Conservation (phyloP, 2,113 vertebrate species). For the Orthonyx spaldingii region DNA sequence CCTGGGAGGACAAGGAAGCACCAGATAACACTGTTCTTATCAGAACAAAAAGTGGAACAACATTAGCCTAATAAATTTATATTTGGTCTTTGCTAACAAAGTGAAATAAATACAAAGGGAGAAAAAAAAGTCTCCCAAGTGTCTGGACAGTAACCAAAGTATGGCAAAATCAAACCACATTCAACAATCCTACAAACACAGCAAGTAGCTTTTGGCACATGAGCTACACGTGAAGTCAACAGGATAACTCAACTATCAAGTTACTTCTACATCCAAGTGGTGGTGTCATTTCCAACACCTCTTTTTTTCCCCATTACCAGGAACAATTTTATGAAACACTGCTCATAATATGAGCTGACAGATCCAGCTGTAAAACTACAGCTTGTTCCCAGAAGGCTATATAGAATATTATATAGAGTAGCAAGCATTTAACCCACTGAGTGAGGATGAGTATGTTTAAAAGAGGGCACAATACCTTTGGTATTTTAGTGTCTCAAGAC, state of each 20-base stretch:
- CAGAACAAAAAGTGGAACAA: background rate
- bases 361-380: background rate
- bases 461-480: background rate
- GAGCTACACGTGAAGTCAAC: background rate
- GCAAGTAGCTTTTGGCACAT: background rate
- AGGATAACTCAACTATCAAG: background rate
- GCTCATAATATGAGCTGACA: background rate
- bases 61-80: background rate
- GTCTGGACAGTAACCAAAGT: background rate
- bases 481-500: background rate
- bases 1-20: background rate
- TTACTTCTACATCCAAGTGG: background rate
- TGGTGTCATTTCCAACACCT: background rate
- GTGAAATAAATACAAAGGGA: conserved; percentile 10
- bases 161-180: background rate
- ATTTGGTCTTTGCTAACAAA: background rate
- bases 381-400: background rate
- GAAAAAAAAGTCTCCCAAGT: background rate
- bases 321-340: background rate
- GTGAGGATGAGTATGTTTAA: background rate
- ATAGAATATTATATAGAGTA: background rate
- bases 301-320: background rate
- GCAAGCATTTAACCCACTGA: background rate
- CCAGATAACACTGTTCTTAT: background rate
- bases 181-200: background rate